A percentile compares a stretch with the other conserved stretches of the same genome.
Evolutionary conservation across 2,113 vertebrate genomes (phyloP).

Genomic region (Puffinus mauretanicus): DNA sequence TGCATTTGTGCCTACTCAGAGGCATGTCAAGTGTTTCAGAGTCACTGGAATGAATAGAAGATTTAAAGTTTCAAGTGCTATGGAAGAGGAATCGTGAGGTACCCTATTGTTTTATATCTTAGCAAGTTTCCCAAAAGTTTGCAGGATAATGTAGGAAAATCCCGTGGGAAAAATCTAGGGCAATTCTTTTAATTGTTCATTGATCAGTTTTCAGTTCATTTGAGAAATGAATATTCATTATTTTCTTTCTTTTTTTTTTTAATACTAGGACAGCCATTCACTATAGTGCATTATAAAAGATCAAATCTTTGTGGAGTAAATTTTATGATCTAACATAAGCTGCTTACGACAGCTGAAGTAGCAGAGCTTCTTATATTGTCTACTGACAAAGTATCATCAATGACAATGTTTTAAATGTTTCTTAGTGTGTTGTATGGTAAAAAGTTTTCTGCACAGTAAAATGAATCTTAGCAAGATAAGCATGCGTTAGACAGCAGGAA

Average conservation of each 20-base stretch:
- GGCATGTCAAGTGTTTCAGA: accelerated
- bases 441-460: neutral
- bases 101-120: neutral
- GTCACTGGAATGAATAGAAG: neutral
- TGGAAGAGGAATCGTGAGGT: neutral
- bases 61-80: neutral
- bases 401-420: neutral
- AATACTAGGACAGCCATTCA: neutral
- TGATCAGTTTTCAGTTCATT: neutral
- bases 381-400: neutral
- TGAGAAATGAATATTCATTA: neutral
- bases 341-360: neutral
- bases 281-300: neutral
- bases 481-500: neutral
- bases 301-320: neutral
- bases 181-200: neutral
- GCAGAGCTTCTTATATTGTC: neutral
- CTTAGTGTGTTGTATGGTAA: neutral
- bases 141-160: neutral
- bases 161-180: neutral
- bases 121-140: neutral
- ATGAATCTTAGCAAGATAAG: neutral
- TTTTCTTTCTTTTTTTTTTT: neutral
- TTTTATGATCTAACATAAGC: neutral
- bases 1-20: neutral